Evolutionary conservation across 2,888 invertebrate species (phyloP).

Genomic region (Drosophila eohydei): DNA sequence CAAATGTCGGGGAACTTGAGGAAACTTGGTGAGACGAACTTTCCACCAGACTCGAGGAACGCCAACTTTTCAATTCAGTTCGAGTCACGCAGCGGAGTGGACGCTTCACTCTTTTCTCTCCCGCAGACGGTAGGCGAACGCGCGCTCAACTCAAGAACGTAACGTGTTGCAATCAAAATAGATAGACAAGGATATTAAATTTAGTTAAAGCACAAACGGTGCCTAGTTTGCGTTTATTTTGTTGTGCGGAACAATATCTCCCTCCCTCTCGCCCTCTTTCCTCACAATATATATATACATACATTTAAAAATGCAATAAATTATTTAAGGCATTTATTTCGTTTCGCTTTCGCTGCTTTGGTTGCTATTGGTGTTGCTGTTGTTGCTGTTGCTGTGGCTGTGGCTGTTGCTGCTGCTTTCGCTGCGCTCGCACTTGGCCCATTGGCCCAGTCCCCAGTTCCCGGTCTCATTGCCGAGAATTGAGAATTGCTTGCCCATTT

Average conservation of each 20-base stretch:
- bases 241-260: conserved; percentile 1
- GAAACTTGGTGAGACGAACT: conserved; percentile 33
- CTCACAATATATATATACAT: conserved; percentile 1
- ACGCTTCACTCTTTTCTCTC: conserved; percentile 38
- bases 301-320: conserved; percentile 61
- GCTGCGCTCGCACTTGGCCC: conserved; percentile 57
- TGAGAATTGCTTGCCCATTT: conserved; percentile 60
- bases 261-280: background rate
- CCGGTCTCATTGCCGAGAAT: conserved; percentile 28
- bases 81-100: conserved; percentile 77
- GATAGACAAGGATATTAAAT: conserved; percentile 8
- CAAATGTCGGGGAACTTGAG: conserved; percentile 53
- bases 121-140: conserved; percentile 5
- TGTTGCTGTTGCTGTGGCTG: conserved; percentile 26
- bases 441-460: conserved; percentile 60
- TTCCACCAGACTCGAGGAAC: conserved; percentile 37
- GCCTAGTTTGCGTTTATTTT: conserved; percentile 18
- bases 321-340: conserved; percentile 72
- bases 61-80: conserved; percentile 80
- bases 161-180: conserved; percentile 12
- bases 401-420: conserved; percentile 37
- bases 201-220: background rate
- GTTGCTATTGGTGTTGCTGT: conserved; percentile 31
- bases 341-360: conserved; percentile 61
- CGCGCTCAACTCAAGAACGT: conserved; percentile 17